Conservation (phyloP, 1,140 invertebrate genomes). For the Sinonovacula constricta region DNA sequence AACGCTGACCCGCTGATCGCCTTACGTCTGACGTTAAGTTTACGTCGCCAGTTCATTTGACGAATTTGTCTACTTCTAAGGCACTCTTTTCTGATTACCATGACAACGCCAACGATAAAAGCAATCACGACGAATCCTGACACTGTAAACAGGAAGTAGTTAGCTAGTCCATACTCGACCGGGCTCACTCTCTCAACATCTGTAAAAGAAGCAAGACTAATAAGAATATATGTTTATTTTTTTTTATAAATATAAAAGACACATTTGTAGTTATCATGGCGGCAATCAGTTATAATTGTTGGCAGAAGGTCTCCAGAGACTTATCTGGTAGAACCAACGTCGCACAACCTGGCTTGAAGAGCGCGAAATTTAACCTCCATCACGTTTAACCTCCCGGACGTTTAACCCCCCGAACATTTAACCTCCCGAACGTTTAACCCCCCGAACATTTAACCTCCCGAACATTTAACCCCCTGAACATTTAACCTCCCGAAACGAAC, state of each 20-base stretch:
- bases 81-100: slow-evolving; percentile 49
- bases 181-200: slow-evolving; percentile 19
- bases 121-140: slow-evolving; percentile 39
- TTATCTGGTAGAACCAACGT: too few relatives aligned
- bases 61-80: slow-evolving; percentile 7
- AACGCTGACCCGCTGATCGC: slow-evolving; percentile 54
- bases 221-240: background rate
- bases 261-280: slow-evolving; percentile 17
- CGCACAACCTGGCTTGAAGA: too few relatives aligned
- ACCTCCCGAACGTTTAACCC: too few relatives aligned
- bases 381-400: too few relatives aligned
- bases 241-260: background rate
- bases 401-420: too few relatives aligned
- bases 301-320: too few relatives aligned
- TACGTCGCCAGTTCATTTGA: slow-evolving; percentile 45
- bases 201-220: slow-evolving; percentile 18
- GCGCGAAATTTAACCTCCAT: too few relatives aligned
- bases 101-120: slow-evolving; percentile 47
- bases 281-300: too few relatives aligned
- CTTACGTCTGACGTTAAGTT: slow-evolving; percentile 49
- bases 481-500: too few relatives aligned
- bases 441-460: too few relatives aligned
- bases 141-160: slow-evolving; percentile 46
- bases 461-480: too few relatives aligned
- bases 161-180: slow-evolving; percentile 43